Evolutionary conservation across 30 jellyfish, hydroid and myxozoan species (phyloP).

Genomic region (Nemopilema nomurai): DNA sequence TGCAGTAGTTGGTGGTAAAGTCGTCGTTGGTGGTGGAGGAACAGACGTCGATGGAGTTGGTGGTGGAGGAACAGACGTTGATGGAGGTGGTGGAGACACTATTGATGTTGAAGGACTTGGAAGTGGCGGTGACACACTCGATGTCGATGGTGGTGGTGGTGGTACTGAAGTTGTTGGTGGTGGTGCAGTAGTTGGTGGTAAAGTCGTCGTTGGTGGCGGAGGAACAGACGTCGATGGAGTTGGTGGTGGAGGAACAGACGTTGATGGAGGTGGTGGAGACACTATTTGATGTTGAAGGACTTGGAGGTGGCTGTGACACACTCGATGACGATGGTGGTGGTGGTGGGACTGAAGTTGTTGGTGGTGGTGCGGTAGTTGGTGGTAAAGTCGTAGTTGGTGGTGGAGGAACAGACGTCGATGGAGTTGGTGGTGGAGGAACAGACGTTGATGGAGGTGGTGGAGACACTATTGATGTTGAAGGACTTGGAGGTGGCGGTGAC

Average conservation of each 20-base stretch:
- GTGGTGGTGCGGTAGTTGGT: no score
- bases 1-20: background rate
- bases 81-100: no score
- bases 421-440: background rate
- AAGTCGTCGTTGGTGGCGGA: background rate
- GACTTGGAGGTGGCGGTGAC: constrained; percentile 9
- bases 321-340: constrained; percentile 3
- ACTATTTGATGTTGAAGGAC: background rate
- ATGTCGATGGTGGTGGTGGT: constrained; percentile 2
- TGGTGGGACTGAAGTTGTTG: constrained; percentile 20
- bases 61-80: no score
- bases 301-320: background rate
- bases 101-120: no score
- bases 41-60: constrained; percentile 15
- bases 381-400: constrained; percentile 8
- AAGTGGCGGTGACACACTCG: no score
- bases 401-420: constrained; percentile 17
- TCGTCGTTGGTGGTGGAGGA: no score
- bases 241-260: background rate
- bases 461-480: background rate
- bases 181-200: constrained; percentile 7
- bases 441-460: constrained; percentile 10
- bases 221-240: background rate
- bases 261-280: background rate
- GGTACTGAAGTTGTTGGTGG: no score